A percentile compares a stretch with the other conserved stretches of the same genome.
Conservation (phyloP, 1,140 invertebrate species). For the Dinoponera quadriceps region DNA sequence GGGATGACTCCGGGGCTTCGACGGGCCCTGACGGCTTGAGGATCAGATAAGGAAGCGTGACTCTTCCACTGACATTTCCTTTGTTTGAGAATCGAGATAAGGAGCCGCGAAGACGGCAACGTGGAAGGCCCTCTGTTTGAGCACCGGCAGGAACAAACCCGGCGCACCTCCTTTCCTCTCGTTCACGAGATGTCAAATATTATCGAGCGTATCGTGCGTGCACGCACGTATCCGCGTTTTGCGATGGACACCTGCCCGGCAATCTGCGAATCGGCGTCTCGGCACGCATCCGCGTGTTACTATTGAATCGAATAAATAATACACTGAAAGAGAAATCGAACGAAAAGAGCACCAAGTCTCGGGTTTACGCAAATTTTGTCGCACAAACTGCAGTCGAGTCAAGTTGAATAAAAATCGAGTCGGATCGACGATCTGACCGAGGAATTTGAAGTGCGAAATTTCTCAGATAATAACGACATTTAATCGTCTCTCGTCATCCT, state of each 20-base stretch:
- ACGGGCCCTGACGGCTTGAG: slow-evolving; percentile 43
- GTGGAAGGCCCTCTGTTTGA: slow-evolving; percentile 67
- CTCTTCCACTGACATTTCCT: slow-evolving; percentile 63
- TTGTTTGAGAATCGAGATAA: slow-evolving; percentile 77
- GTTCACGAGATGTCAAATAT: slow-evolving; percentile 67
- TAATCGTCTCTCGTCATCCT: too few species aligned
- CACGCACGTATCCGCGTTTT: slow-evolving; percentile 57
- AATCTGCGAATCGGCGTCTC: slow-evolving; percentile 34
- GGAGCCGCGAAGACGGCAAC: slow-evolving; percentile 14
- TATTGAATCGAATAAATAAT: not conserved
- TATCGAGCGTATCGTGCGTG: slow-evolving; percentile 63
- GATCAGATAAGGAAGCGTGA: slow-evolving; percentile 70
- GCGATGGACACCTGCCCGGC: slow-evolving; percentile 41
- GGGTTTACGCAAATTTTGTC: too few species aligned
- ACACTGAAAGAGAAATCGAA: too few species aligned
- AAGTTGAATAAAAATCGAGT: too few species aligned
- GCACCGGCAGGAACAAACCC: slow-evolving; percentile 72
- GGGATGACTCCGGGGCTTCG: slow-evolving; percentile 1
- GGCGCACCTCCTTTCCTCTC: slow-evolving; percentile 68
- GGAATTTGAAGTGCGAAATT: too few species aligned
- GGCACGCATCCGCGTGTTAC: slow-evolving; percentile 12
- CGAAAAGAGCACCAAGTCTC: too few species aligned
- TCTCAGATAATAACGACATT: too few species aligned
- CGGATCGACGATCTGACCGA: too few species aligned
- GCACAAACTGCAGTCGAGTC: too few species aligned